phyloP scores from a whole-genome alignment of 2,797 vertebrate species.

The Melanotaenia trifasciata region DNA sequence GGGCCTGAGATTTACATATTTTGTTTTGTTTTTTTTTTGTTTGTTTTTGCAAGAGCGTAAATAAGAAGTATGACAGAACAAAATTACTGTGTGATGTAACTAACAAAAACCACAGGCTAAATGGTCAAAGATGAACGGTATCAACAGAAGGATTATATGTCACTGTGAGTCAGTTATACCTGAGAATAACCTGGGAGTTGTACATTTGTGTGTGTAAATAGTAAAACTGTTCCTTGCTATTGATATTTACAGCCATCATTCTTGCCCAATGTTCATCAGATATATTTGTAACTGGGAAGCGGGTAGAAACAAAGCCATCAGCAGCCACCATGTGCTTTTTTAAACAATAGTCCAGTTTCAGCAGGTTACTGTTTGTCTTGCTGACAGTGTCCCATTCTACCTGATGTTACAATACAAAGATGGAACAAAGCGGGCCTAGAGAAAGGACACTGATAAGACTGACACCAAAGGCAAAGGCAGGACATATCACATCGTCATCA shows the following conservation, averaged over 20 bases:
- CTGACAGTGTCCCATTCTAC: constrained; percentile 71
- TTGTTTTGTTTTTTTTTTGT: background rate
- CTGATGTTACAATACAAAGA: constrained; percentile 58
- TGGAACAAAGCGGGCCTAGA: constrained; percentile 52
- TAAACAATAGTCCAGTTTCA: constrained; percentile 70
- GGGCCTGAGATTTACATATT: background rate
- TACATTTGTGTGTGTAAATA: constrained; percentile 7
- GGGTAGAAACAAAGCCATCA: constrained; percentile 65
- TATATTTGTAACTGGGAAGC: constrained; percentile 39
- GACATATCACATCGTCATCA: constrained; percentile 43
- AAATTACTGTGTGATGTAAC: constrained; percentile 55
- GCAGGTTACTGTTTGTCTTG: constrained; percentile 74
- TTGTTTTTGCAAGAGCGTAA: constrained; percentile 22
- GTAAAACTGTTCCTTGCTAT: constrained; percentile 23
- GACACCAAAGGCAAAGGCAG: constrained; percentile 64
- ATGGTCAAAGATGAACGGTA: constrained; percentile 30
- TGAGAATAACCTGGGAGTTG: constrained; percentile 27
- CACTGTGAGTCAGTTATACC: constrained; percentile 27
- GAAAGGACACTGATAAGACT: constrained; percentile 70
- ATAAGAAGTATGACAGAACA: constrained; percentile 35
- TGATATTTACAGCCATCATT: constrained; percentile 30
- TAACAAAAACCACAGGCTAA: constrained; percentile 24
- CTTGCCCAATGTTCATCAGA: constrained; percentile 33
- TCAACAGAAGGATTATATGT: constrained; percentile 19
- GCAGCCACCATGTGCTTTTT: constrained; percentile 62